Evolutionary conservation across 1,140 invertebrate genomes (phyloP).

Genomic region (Cherax destructor): DNA sequence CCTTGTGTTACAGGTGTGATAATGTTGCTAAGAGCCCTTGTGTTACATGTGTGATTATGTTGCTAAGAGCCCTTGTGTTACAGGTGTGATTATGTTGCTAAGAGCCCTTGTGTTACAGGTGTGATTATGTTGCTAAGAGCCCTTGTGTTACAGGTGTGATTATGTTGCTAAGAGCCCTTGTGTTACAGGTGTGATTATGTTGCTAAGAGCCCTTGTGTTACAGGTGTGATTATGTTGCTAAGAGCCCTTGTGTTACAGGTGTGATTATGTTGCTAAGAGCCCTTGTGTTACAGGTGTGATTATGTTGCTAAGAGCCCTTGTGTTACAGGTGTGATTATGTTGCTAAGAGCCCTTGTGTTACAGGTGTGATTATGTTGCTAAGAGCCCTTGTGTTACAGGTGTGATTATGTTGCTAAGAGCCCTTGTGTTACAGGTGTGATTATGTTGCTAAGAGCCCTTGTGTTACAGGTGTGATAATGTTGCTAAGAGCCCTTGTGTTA

Average conservation of each 20-base stretch:
- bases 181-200: background rate
- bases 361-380: conserved; percentile 1
- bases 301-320: background rate
- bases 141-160: background rate
- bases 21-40: background rate
- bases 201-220: background rate
- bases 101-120: too few species aligned
- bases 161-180: background rate
- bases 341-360: background rate
- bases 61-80: background rate
- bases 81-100: conserved; percentile 1
- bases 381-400: too few species aligned
- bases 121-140: background rate
- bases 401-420: background rate
- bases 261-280: background rate
- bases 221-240: conserved; percentile 1
- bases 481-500: background rate
- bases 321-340: background rate
- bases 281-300: background rate
- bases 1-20: background rate
- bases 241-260: too few species aligned
- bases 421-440: background rate
- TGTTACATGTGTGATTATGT: background rate
- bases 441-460: background rate
- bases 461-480: background rate